Evolutionary conservation across 2,797 vertebrate species (phyloP), one percentile per base, ranked within the genome.

Genomic region (Anabacerthia variegaticeps): DNA sequence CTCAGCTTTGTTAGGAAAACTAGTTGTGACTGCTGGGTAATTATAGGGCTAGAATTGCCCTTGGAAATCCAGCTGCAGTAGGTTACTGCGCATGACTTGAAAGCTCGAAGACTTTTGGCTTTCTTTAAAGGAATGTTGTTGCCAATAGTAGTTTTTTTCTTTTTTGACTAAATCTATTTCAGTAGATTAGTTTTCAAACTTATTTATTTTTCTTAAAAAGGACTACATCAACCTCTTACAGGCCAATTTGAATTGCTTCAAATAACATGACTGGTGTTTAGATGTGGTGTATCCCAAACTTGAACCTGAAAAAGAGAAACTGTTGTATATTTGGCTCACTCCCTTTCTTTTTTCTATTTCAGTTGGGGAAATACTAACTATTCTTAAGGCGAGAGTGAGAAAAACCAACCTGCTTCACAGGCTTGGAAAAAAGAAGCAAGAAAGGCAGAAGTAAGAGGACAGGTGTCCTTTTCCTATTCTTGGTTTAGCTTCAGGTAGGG

Each of bases 101-200:
- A 79, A 68, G n/a, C 68, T 87, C 43, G 30, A 30, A 36, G 48
- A 62, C 7, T 55, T 93, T 83, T 63, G 34, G 15, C 58, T 82
- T 94, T 94, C 78, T 92, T 87, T 74, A 85, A 91, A 87, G 34
- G 23, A 43, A 8, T 69, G 37, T 58, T 88, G 61, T 55, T 92
- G 51, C n/a, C 71, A 39, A 78, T n/a, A 22, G n/a, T 6, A 3
- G 18, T 6, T 77, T 80, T 58, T 65, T 46, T n/a, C n/a, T 22
- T 92, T 86, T 81, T 81, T 84, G 36, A 67, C 83, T 72, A 81
- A 95, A 67, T 85, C 41, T 24, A 62, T 81, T 96, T 91, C 61
- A 34, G 58, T 82, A 77, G 46, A 86, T 74, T 79, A 72, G 32
- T 85, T 88, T 94, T 59, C 22, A 86, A 67, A 54, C n/a, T 95